Percentiles rank a stretch among this genome's conserved stretches.
Evolutionary conservation across 2,797 vertebrate species (phyloP).

Genomic region (Alca torda): DNA sequence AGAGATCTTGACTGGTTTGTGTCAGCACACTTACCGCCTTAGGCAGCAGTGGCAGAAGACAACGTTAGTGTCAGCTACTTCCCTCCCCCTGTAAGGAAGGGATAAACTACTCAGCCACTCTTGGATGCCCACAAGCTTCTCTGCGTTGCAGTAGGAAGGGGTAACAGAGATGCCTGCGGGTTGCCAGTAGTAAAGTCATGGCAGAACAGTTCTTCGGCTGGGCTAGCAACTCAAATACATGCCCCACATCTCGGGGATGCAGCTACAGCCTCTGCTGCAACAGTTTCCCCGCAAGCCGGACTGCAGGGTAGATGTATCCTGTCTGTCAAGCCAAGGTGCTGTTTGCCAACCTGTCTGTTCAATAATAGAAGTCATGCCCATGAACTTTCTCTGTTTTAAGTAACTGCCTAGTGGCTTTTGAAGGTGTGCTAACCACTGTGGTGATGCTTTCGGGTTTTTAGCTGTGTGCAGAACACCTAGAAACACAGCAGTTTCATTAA

Average conservation of each 20-base stretch:
- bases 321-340: background rate
- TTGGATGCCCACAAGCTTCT: accelerated
- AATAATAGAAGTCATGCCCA: background rate
- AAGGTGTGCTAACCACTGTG: background rate
- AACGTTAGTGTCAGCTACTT: background rate
- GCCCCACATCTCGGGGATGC: accelerated
- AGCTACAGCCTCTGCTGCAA: background rate
- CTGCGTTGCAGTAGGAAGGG: background rate
- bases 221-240: accelerated
- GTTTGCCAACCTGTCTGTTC: background rate
- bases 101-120: background rate
- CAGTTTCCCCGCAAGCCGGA: background rate
- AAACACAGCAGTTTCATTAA: background rate
- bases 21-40: background rate
- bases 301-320: background rate
- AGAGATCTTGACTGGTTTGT: background rate
- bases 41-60: background rate
- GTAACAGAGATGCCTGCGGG: background rate
- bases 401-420: background rate
- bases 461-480: background rate
- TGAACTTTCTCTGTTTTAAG: background rate
- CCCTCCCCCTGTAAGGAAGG: background rate
- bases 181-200: background rate
- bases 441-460: background rate
- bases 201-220: background rate